These are phyloP conservation scores for Anodontia alba DNA, from an alignment of 2,888 invertebrate genomes.

Conservation along the genomic window DNA sequence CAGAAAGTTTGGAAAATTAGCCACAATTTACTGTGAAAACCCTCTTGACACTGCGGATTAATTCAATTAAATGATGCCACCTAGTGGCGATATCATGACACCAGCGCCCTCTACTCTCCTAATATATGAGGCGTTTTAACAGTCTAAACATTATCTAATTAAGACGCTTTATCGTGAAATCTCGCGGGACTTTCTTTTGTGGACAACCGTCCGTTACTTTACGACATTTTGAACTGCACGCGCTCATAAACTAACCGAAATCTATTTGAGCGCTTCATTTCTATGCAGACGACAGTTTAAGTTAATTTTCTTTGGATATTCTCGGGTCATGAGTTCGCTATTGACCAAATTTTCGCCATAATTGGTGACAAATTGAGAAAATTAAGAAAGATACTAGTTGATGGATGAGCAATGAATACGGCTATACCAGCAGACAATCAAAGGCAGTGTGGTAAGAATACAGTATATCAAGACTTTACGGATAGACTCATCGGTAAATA, in stretches of 20 bases:
- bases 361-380: constrained; percentile 38
- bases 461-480: too few relatives aligned
- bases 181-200: constrained; percentile 29
- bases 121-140: constrained; percentile 48
- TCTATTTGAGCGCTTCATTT: constrained; percentile 33
- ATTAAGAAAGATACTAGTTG: constrained; percentile 27
- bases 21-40: constrained; percentile 26
- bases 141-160: constrained; percentile 57
- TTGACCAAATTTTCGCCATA: constrained; percentile 30
- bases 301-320: constrained; percentile 51
- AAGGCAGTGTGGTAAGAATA: background rate
- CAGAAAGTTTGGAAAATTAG: constrained; percentile 45
- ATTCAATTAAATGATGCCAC: constrained; percentile 50
- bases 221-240: constrained; percentile 36
- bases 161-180: constrained; percentile 23
- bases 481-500: too few relatives aligned
- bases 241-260: constrained; percentile 42
- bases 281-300: constrained; percentile 38
- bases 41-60: constrained; percentile 31
- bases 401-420: constrained; percentile 36
- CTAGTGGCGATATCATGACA: constrained; percentile 40
- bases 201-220: constrained; percentile 30
- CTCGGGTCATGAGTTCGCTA: constrained; percentile 41
- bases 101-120: constrained; percentile 33
- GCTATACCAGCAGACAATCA: background rate